These are phyloP conservation scores for Pyrgilauda ruficollis DNA, from an alignment of 2,113 vertebrate genomes.

Conservation along the genomic window DNA sequence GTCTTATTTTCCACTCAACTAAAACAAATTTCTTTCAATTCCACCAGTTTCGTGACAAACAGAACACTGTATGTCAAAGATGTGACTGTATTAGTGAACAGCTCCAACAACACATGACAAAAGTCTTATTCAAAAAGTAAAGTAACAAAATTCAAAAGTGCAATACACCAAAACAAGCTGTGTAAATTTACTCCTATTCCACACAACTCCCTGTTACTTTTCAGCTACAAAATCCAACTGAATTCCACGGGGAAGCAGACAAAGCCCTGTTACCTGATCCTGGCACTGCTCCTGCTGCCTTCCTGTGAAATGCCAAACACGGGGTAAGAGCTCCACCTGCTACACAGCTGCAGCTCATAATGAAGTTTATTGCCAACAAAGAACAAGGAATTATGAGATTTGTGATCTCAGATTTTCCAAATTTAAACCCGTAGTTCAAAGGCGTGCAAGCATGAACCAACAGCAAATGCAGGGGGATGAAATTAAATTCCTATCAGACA, in stretches of 20 bases:
- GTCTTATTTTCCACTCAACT: neutral
- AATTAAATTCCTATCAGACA: neutral
- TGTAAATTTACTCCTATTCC: neutral
- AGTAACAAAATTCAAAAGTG: neutral
- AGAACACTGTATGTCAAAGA: neutral
- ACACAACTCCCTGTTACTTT: neutral
- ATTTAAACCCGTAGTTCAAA: neutral
- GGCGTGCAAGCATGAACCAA: neutral
- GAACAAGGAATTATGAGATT: neutral
- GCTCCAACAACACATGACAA: neutral
- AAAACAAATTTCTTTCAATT: neutral
- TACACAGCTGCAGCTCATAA: neutral
- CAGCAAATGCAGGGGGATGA: rapidly evolving
- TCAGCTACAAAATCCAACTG: neutral
- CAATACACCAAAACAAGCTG: rapidly evolving
- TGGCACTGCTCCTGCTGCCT: neutral
- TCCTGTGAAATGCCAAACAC: neutral
- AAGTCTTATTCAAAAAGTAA: neutral
- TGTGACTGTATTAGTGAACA: neutral
- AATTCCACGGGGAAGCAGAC: neutral
- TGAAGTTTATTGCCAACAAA: neutral
- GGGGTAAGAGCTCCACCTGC: neutral
- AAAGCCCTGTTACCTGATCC: neutral
- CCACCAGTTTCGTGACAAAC: neutral
- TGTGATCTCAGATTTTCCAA: neutral